Evolutionary conservation across 2,113 vertebrate genomes (phyloP), one percentile per base, ranked within the genome.

Genomic region (Indicator maculatus): DNA sequence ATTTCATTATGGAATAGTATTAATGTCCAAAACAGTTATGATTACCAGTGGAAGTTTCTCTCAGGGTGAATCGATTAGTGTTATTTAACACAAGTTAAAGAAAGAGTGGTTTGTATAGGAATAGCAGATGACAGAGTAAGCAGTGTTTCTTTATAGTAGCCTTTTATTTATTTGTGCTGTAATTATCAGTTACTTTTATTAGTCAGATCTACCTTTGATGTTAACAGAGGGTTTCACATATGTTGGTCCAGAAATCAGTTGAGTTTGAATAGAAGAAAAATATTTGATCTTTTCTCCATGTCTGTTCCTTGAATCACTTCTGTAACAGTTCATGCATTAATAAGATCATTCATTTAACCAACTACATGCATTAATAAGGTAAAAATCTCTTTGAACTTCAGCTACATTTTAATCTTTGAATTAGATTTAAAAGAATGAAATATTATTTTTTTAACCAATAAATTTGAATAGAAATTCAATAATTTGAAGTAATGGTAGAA

Each of bases 401-500:
- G 86, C 95, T 96, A 95, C 82, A 95, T 90, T 90, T 97, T 96
- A 95, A 95, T 97, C 95, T 96, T 96, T 69, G 92, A 88, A 96
- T 97, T 97, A 90, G 79, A 95, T 96, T 94, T 96, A 98, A 97
- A 96, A 95, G 95, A 97, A 98, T 98, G 96, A 98, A 98, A 98
- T 97, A 98, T 97, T 96, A 36, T 33, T 61, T 56, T 56, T 30
- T 17, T 9, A 10, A 94, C 97, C 97, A 94, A 97, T 98, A 98
- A 98, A 98, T 98, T 98, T 97, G 93, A 98, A 97, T 97, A 88
- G 95, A 97, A 98, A 97, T 98, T 69, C 88, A 97, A 96, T 97
- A 85, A 96, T 97, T 97, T 97, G 95, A 96, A 96, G 89, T 98
- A 98, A 98, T 95, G 95, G 89, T 85, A 96, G 95, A 98, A 95